Conservation (phyloP, 2,888 invertebrate genomes). For the Tetragonula carbonaria region DNA sequence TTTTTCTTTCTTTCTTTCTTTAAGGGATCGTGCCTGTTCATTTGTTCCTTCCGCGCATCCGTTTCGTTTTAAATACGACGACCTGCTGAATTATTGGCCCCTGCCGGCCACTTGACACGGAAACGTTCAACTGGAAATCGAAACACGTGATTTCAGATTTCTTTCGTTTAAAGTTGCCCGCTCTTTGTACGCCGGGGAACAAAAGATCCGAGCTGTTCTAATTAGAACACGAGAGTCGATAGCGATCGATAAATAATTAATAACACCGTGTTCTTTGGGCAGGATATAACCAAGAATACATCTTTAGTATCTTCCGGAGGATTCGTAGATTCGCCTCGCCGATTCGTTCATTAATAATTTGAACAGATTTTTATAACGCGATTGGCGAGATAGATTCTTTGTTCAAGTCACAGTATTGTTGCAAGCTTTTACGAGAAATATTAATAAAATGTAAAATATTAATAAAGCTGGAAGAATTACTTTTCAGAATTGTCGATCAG, state of each 20-base stretch:
- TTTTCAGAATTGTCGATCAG: no score
- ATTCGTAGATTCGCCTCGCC: no score
- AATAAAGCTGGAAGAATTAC: no score
- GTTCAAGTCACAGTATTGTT: no score
- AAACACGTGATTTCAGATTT: not conserved
- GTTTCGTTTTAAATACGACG: constrained; percentile 14
- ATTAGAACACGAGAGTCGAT: not conserved
- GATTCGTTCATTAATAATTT: no score
- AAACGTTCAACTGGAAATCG: constrained; percentile 3
- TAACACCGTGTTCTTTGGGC: not conserved
- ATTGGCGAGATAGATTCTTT: not conserved
- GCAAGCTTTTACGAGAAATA: no score
- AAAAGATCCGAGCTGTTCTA: not conserved
- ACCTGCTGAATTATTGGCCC: constrained; percentile 11
- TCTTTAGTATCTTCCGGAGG: not conserved
- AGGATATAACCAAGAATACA: not conserved
- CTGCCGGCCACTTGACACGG: constrained; percentile 2
- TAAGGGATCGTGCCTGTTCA: constrained; percentile 3
- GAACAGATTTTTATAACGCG: no score
- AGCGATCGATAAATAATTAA: not conserved
- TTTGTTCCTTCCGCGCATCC: not conserved
- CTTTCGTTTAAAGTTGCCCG: not conserved
- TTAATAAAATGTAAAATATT: no score
- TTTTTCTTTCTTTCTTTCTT: not conserved
- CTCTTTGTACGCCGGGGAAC: not conserved